Conservation (phyloP, 64 coral and sea anemone species). For the Montipora sp. region DNA sequence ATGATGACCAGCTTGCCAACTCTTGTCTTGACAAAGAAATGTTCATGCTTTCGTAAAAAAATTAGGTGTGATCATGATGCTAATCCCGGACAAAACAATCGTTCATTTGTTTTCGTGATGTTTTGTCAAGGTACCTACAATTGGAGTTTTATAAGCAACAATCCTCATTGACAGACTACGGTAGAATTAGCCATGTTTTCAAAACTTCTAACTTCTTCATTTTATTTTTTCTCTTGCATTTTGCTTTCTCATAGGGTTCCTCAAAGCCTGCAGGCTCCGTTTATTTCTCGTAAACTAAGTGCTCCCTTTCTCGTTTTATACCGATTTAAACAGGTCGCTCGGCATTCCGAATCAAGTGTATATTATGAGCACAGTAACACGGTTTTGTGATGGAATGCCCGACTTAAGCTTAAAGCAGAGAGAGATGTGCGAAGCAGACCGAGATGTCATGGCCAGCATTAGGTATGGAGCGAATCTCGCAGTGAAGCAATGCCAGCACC, state of each 20-base stretch:
- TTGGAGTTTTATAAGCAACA: neutral
- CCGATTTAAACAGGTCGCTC: conserved; percentile 49
- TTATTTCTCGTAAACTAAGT: neutral
- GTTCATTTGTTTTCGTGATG: neutral
- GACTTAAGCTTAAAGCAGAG: conserved; percentile 26
- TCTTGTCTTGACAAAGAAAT: neutral
- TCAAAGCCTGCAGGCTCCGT: neutral
- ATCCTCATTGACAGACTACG: neutral
- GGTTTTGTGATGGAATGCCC: neutral
- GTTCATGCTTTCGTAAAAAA: conserved; percentile 1
- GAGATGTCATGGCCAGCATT: conserved; percentile 24
- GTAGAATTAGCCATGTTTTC: conserved; percentile 10
- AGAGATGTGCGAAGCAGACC: neutral
- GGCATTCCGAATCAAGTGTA: conserved; percentile 52
- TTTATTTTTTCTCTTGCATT: neutral
- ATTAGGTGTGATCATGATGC: conserved; percentile 1
- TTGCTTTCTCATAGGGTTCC: neutral
- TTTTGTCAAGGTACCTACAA: neutral
- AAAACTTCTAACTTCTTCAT: too few relatives aligned
- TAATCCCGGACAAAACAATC: neutral
- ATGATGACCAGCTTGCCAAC: neutral
- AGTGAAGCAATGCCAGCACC: conserved; percentile 36
- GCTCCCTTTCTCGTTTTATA: conserved; percentile 18
- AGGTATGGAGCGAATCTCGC: conserved; percentile 48
- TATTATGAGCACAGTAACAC: neutral